These are phyloP conservation scores for Phlogophora meticulosa DNA, from an alignment of 2,888 invertebrate species.

Conservation along the genomic window DNA sequence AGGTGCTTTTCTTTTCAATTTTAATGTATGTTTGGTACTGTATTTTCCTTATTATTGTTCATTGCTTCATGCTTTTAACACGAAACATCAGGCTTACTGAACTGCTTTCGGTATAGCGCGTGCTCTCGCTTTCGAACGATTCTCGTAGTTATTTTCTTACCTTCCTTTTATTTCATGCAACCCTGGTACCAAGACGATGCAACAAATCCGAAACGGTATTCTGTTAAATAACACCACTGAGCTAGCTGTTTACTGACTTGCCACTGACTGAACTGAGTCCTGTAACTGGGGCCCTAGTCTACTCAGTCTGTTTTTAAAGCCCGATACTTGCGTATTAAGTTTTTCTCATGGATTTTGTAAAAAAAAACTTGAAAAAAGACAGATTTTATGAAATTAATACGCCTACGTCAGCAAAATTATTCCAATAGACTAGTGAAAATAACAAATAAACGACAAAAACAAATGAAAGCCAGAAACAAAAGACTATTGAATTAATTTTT, in stretches of 20 bases:
- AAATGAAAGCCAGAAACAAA: too few relatives aligned
- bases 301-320: background rate
- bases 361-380: too few relatives aligned
- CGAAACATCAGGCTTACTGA: background rate
- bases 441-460: too few relatives aligned
- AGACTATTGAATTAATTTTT: too few relatives aligned
- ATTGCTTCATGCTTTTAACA: background rate
- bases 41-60: slow-evolving; percentile 6
- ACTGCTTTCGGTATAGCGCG: slow-evolving; percentile 1
- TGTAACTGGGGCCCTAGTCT: background rate
- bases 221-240: slow-evolving; percentile 12
- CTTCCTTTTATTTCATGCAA: slow-evolving; percentile 23
- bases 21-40: background rate
- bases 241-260: slow-evolving; percentile 5
- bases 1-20: background rate
- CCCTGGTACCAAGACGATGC: slow-evolving; percentile 45
- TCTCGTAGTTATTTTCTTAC: slow-evolving; percentile 1
- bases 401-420: too few relatives aligned
- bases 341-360: too few relatives aligned
- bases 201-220: slow-evolving; percentile 42
- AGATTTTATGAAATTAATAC: too few relatives aligned
- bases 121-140: background rate
- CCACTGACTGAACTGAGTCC: background rate
- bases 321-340: too few relatives aligned
- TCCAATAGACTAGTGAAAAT: too few relatives aligned